Percentiles rank a stretch among this genome's conserved stretches.
phyloP scores from a whole-genome alignment of 2,797 vertebrate genomes.

The Balearica regulorum region DNA sequence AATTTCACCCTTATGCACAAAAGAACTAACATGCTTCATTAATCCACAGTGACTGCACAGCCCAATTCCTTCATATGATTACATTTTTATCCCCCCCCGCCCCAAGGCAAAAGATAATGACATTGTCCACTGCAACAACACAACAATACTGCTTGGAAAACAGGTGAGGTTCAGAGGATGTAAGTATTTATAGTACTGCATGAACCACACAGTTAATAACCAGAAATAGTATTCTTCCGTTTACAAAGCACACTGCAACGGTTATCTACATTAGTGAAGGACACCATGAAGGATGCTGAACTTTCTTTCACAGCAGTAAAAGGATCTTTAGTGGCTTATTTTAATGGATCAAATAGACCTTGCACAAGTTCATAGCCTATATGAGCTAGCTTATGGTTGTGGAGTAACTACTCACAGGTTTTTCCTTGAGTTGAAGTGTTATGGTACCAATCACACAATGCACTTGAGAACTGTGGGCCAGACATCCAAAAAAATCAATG shows the following conservation, averaged over 20 bases:
- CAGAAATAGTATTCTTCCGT: not conserved
- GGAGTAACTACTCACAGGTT: not conserved
- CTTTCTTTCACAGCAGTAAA: not conserved
- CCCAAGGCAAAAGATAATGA: not conserved
- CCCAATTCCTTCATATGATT: not conserved
- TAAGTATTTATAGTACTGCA: not conserved
- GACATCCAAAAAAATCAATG: not conserved
- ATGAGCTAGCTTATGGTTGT: rapidly evolving
- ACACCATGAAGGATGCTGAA: rapidly evolving
- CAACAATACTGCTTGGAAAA: not conserved
- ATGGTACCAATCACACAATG: rapidly evolving
- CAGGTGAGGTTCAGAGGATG: not conserved
- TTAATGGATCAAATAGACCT: not conserved
- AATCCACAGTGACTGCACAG: not conserved
- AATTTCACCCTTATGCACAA: not conserved
- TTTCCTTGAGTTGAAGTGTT: not conserved
- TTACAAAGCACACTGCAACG: not conserved
- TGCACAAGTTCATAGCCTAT: not conserved
- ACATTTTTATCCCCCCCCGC: not conserved
- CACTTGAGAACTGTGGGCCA: not conserved
- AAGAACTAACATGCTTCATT: not conserved
- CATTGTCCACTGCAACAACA: not conserved
- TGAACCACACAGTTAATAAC: not conserved
- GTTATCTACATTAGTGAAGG: not conserved
- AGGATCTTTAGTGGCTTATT: not conserved